Evolutionary conservation across 2,113 vertebrate genomes (phyloP).

Genomic region (Thomomys bottae): DNA sequence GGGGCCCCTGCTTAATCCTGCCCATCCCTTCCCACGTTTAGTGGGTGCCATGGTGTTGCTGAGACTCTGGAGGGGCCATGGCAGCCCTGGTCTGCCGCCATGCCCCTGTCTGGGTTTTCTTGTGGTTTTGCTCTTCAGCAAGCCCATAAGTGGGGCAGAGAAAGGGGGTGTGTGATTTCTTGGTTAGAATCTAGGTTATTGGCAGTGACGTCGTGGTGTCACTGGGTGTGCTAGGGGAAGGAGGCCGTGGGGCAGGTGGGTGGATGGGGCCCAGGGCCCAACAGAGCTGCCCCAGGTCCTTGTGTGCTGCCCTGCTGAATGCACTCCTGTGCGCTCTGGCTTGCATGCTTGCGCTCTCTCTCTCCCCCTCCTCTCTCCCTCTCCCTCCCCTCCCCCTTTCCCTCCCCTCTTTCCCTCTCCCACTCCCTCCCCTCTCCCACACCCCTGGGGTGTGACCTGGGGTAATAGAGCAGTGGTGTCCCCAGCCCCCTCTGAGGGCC

Average conservation of each 20-base stretch:
- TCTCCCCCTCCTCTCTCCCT: too few relatives aligned
- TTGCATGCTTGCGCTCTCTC: background rate
- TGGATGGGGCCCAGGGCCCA: background rate
- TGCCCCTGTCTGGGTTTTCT: background rate
- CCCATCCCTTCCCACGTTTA: background rate
- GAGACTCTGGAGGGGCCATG: background rate
- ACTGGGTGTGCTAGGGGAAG: background rate
- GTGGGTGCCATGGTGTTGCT: background rate
- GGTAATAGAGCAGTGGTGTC: background rate
- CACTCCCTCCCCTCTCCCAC: too few relatives aligned
- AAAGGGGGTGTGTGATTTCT: constrained; percentile 52
- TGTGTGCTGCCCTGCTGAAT: accelerated
- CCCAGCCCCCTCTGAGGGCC: background rate
- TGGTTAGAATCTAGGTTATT: constrained; percentile 78
- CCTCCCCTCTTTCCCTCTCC: too few relatives aligned
- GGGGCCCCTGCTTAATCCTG: background rate
- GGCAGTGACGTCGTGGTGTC: constrained; percentile 37
- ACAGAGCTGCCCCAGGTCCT: background rate
- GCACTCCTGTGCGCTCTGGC: background rate
- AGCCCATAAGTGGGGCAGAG: constrained; percentile 72
- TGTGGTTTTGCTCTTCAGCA: background rate
- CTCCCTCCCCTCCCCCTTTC: too few relatives aligned
- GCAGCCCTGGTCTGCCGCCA: background rate
- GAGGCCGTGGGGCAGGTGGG: background rate
- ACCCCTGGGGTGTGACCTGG: too few relatives aligned